Conservation (phyloP, 2,797 vertebrate genomes). For the Pangasius krempfi region DNA sequence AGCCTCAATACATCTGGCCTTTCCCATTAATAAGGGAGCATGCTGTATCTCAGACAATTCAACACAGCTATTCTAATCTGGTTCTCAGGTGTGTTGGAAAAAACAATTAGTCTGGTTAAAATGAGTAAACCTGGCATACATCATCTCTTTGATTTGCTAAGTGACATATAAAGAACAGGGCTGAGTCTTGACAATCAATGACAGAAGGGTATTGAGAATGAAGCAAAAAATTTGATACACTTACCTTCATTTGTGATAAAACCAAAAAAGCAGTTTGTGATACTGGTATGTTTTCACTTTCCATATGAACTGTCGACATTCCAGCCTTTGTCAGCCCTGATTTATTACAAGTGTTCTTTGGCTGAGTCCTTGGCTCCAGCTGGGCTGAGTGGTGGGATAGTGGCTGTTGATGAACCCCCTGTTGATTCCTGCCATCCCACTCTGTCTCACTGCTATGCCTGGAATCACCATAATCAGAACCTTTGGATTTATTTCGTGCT, state of each 20-base stretch:
- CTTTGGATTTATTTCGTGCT: constrained; percentile 44
- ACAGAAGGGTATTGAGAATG: not conserved
- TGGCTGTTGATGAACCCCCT: constrained; percentile 30
- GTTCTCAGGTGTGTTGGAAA: not conserved
- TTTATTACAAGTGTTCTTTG: constrained; percentile 49
- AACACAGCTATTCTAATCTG: not conserved
- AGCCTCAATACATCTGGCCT: not conserved
- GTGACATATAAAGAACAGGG: not conserved
- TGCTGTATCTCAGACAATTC: not conserved
- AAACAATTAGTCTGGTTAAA: not conserved
- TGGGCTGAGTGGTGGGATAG: constrained; percentile 36
- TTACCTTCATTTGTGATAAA: constrained; percentile 71
- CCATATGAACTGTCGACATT: constrained; percentile 43
- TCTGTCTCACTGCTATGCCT: constrained; percentile 42
- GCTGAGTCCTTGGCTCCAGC: constrained; percentile 28
- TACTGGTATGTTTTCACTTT: constrained; percentile 50
- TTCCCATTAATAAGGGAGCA: not conserved
- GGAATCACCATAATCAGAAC: constrained; percentile 44
- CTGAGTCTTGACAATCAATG: not conserved
- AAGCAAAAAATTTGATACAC: constrained; percentile 45
- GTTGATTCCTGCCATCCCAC: constrained; percentile 42
- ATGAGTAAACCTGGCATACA: not conserved
- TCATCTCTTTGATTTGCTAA: not conserved
- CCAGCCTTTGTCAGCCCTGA: constrained; percentile 29
- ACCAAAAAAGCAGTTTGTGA: constrained; percentile 54